Evolutionary conservation across 2,113 vertebrate species (phyloP), one percentile per base, ranked within the genome.

Genomic region (Melanocharis versteri): DNA sequence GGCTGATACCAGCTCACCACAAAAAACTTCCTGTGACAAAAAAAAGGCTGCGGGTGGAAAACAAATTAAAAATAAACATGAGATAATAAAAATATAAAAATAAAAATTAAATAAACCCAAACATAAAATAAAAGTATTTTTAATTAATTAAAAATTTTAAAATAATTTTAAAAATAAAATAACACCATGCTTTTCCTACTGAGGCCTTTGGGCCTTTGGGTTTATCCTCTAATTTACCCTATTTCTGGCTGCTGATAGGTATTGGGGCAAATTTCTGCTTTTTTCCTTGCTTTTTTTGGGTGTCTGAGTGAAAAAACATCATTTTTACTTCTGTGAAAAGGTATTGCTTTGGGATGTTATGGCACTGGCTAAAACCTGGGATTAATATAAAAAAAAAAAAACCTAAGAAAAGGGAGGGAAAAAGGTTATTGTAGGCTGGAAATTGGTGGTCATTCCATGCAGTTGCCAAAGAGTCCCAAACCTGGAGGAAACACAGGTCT

Each of bases 241-340:
- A 1, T 77, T 72, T 72, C 64, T 47, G 17, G 10, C 12, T 51
- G 33, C 21, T 47, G 20, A 28, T 33, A 62, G 23, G 21, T 54
- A 39, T 15, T n/a, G 45, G 11, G 27, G 17, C 7, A 89, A 60
- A 50, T 16, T 60, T 79, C 53, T 79, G 8, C 15, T 33, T 45
- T 64, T 53, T 40, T 60, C 8, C 30, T 54, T 47, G 27, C 1
- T 10, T 33, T 39, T 60, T 72, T 12, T 7, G 28, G 11, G 4
- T 50, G 6, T 13, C 2, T 30, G 37, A 53, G 22, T 3, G 4
- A n/a, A 30, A 48, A 27, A n/a, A 1, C 2, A 2, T n/a, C 0
- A 3, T 45, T 57, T 70, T 62, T 51, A 17, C 15, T 39, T 47
- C 57, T 45, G 2, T 10, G 23, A 35, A 57, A 64, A 51, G 14